Percentiles rank a stretch among this genome's conserved stretches.
These are phyloP conservation scores for Tuberolachnus salignus DNA, from an alignment of 2,888 invertebrate genomes.

Conservation along the genomic window DNA sequence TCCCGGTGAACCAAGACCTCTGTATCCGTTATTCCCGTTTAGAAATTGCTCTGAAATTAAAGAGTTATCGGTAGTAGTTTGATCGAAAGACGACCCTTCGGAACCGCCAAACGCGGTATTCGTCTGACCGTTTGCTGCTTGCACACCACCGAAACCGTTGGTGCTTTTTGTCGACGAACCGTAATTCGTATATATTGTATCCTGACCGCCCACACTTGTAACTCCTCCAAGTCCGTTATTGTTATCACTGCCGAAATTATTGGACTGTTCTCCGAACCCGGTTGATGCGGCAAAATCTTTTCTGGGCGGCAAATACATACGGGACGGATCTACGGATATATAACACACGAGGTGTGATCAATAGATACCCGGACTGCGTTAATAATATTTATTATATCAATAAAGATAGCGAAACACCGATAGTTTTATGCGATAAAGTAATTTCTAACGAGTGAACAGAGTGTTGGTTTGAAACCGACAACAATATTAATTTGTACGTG, in stretches of 20 bases:
- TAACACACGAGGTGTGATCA: no score
- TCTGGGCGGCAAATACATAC: conserved; percentile 42
- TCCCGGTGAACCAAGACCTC: no score
- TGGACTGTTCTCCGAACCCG: conserved; percentile 16
- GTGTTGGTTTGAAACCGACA: no score
- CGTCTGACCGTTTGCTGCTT: neutral
- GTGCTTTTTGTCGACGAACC: neutral
- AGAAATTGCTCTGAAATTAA: neutral
- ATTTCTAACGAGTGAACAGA: no score
- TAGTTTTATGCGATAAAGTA: no score
- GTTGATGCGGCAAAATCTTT: neutral
- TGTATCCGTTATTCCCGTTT: neutral
- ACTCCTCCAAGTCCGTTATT: neutral
- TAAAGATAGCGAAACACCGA: no score
- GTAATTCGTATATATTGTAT: neutral
- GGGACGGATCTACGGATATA: conserved; percentile 45
- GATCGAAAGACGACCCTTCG: neutral
- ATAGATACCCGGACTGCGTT: no score
- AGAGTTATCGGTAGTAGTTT: neutral
- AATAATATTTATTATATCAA: neutral
- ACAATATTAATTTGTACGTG: no score
- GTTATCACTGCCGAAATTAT: neutral
- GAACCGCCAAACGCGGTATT: neutral
- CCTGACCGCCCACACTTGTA: neutral
- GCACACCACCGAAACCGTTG: neutral